These are phyloP conservation scores for Ceratosolen fusciceps DNA, from an alignment of 1,140 invertebrate species.

Conservation along the genomic window DNA sequence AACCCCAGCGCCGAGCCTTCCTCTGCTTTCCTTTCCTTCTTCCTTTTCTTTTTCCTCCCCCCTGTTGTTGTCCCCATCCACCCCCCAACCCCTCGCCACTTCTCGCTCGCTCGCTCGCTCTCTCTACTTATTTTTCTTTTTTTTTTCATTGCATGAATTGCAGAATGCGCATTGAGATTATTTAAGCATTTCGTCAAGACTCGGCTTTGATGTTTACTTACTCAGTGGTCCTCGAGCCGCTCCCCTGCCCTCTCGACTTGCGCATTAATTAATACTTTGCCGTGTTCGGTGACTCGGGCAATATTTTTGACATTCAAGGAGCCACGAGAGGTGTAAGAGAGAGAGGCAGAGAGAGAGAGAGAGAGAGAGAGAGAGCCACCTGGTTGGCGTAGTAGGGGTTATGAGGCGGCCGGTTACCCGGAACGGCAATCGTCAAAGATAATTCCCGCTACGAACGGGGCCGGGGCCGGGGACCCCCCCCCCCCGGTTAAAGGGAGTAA, in stretches of 20 bases:
- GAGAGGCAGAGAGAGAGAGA: neutral
- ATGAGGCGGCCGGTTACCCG: too few relatives aligned
- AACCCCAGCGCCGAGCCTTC: too few relatives aligned
- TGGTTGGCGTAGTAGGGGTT: too few relatives aligned
- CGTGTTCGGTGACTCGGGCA: constrained; percentile 39
- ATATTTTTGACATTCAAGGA: constrained; percentile 51
- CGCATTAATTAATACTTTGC: constrained; percentile 57
- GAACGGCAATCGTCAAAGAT: constrained; percentile 41
- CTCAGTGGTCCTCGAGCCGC: constrained; percentile 56
- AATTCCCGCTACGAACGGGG: too few relatives aligned
- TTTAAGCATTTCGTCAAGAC: constrained; percentile 57
- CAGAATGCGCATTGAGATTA: constrained; percentile 57
- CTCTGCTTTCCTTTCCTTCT: too few relatives aligned
- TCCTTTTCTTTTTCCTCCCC: too few relatives aligned
- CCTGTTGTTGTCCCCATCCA: too few relatives aligned
- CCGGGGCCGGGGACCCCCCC: too few relatives aligned
- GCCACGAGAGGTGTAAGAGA: constrained; percentile 19
- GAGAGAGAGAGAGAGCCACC: neutral
- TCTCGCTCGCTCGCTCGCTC: neutral
- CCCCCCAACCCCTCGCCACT: too few relatives aligned
- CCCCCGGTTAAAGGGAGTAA: too few relatives aligned
- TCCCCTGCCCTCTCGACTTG: constrained; percentile 48
- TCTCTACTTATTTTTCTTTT: neutral
- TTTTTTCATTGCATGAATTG: constrained; percentile 46
- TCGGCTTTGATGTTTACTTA: constrained; percentile 62